Conservation (phyloP, 2,113 vertebrate genomes). For the Piaya cayana region DNA sequence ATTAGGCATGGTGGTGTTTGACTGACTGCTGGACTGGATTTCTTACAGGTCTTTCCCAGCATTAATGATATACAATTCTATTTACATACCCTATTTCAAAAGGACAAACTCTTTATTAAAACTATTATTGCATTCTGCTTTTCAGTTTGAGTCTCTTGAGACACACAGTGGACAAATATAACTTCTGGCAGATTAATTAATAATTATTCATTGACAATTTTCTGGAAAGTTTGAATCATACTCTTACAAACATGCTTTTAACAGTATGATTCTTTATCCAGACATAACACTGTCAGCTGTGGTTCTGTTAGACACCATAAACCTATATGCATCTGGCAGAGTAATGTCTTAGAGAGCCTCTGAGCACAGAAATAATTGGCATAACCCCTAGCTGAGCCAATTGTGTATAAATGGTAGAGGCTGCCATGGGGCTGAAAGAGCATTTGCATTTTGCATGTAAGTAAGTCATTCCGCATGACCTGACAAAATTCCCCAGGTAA, state of each 20-base stretch:
- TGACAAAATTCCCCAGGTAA: neutral
- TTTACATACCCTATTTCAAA: neutral
- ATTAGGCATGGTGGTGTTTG: too few relatives aligned
- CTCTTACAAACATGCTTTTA: neutral
- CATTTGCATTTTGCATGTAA: neutral
- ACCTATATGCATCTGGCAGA: neutral
- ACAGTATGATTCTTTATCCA: neutral
- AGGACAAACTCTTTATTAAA: neutral
- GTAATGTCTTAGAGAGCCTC: neutral
- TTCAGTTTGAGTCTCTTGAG: neutral
- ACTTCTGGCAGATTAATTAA: neutral
- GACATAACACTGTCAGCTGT: fast-evolving
- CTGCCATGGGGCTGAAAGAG: neutral
- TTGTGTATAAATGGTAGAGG: neutral
- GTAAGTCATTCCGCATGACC: neutral
- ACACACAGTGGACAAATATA: neutral
- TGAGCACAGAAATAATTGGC: fast-evolving
- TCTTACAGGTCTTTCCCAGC: too few relatives aligned
- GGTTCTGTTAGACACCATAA: neutral
- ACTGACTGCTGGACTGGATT: too few relatives aligned
- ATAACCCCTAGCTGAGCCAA: neutral
- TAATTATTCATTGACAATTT: neutral
- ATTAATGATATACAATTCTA: too few relatives aligned
- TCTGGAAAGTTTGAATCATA: neutral
- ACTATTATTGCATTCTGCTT: neutral